These are phyloP conservation scores for Platygyra sinensis DNA, from an alignment of 64 coral and sea anemone species.

Conservation along the genomic window DNA sequence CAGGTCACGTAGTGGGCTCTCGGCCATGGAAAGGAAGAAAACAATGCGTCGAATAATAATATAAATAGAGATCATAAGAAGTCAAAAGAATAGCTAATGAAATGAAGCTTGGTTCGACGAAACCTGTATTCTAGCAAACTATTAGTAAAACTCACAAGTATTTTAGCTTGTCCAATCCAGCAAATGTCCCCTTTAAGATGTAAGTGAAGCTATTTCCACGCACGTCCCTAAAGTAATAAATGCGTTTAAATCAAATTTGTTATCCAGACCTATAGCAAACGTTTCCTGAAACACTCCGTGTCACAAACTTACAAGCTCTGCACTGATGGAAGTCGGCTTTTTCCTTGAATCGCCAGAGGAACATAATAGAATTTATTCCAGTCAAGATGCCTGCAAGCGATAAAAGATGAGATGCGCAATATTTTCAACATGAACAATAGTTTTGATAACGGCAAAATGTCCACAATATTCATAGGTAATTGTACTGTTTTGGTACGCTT, in stretches of 20 bases:
- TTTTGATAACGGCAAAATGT: no score
- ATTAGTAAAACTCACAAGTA: slow-evolving; percentile 59
- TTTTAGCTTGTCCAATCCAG: slow-evolving; percentile 59
- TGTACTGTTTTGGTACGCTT: no score
- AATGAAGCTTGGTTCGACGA: neutral
- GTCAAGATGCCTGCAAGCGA: slow-evolving; percentile 47
- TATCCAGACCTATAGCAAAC: neutral
- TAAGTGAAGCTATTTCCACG: slow-evolving; percentile 64
- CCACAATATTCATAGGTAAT: no score
- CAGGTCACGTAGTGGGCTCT: no score
- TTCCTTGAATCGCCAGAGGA: slow-evolving; percentile 30
- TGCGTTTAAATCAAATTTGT: no score
- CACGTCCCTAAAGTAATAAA: slow-evolving; percentile 37
- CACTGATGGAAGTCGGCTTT: slow-evolving; percentile 46
- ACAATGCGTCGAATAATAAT: no score
- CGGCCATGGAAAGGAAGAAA: no score
- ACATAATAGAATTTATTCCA: slow-evolving; percentile 59
- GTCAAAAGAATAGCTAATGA: neutral
- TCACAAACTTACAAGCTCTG: slow-evolving; percentile 32
- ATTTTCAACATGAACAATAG: neutral
- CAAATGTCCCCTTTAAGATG: slow-evolving; percentile 66
- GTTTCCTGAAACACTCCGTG: neutral
- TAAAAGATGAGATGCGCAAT: neutral
- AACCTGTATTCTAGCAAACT: neutral
- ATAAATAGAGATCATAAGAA: no score